Percentiles rank a stretch among this genome's conserved stretches.
phyloP scores from a whole-genome alignment of 2,888 invertebrate genomes.

The Lasioglossum oenotherae region DNA sequence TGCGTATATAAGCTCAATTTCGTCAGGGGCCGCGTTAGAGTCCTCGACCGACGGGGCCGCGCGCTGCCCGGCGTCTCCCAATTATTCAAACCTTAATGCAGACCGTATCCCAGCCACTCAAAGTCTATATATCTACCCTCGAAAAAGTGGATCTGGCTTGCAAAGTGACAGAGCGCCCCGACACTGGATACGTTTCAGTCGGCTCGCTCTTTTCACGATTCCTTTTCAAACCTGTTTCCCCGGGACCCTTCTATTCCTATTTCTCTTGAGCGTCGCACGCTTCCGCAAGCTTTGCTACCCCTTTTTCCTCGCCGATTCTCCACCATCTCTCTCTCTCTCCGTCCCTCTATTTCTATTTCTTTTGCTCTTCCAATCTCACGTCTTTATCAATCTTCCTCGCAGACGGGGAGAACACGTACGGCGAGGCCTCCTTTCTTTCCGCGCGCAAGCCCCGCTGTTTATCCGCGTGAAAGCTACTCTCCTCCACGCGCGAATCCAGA shows the following conservation, averaged over 20 bases:
- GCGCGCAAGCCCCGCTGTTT: slow-evolving; percentile 55
- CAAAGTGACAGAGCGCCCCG: slow-evolving; percentile 59
- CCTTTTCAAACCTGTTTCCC: slow-evolving; percentile 34
- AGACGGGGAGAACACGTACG: background rate
- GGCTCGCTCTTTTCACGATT: slow-evolving; percentile 61
- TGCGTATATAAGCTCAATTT: slow-evolving; percentile 60
- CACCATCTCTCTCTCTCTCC: background rate
- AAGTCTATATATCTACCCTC: slow-evolving; percentile 51
- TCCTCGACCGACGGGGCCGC: slow-evolving; percentile 36
- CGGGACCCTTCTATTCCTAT: slow-evolving; percentile 28
- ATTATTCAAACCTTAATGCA: slow-evolving; percentile 65
- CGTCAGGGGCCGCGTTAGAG: slow-evolving; percentile 54
- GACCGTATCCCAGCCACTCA: slow-evolving; percentile 46
- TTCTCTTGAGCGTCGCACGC: slow-evolving; percentile 24
- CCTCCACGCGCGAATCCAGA: slow-evolving; percentile 42
- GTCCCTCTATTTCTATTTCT: background rate
- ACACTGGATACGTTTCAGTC: slow-evolving; percentile 52
- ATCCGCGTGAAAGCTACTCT: slow-evolving; percentile 62
- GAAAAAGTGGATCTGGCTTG: slow-evolving; percentile 65
- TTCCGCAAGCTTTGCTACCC: background rate
- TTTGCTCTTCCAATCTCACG: slow-evolving; percentile 26
- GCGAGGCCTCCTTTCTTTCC: slow-evolving; percentile 20
- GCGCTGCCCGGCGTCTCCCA: slow-evolving; percentile 38
- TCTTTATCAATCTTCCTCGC: slow-evolving; percentile 45
- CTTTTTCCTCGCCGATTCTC: background rate